These are phyloP conservation scores for Cherax destructor DNA, from an alignment of 1,140 invertebrate genomes.

Conservation along the genomic window DNA sequence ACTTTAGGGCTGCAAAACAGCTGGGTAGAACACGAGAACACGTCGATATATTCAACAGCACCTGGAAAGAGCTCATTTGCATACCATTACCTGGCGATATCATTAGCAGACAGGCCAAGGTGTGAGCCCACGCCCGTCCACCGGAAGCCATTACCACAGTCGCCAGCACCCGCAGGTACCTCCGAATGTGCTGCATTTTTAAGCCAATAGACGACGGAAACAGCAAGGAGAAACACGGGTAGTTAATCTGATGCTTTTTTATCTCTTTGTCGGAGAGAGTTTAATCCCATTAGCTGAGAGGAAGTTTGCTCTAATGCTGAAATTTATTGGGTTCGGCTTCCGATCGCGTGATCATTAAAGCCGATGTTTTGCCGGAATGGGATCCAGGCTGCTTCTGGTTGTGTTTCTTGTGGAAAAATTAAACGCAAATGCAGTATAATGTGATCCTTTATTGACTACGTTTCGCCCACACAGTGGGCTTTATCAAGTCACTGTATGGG, in stretches of 20 bases:
- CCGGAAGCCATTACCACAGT: slow-evolving; percentile 14
- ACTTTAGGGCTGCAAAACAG: no score
- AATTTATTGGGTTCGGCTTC: slow-evolving; percentile 17
- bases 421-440: no score
- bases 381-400: not conserved
- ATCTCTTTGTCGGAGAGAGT: not conserved
- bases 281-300: slow-evolving; percentile 37
- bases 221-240: not conserved
- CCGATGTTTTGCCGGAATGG: not conserved
- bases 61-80: not conserved
- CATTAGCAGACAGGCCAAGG: slow-evolving; percentile 4
- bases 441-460: no score
- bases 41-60: not conserved
- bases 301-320: slow-evolving; percentile 23
- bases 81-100: not conserved
- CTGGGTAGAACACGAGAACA: no score
- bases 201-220: not conserved
- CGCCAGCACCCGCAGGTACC: not conserved
- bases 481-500: no score
- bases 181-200: not conserved
- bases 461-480: no score
- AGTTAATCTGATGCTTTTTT: slow-evolving; percentile 26
- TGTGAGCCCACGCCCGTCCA: not conserved
- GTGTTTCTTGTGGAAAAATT: no score
- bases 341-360: slow-evolving; percentile 10